Conservation (phyloP, 2,888 invertebrate genomes). For the Plusia festucae region DNA sequence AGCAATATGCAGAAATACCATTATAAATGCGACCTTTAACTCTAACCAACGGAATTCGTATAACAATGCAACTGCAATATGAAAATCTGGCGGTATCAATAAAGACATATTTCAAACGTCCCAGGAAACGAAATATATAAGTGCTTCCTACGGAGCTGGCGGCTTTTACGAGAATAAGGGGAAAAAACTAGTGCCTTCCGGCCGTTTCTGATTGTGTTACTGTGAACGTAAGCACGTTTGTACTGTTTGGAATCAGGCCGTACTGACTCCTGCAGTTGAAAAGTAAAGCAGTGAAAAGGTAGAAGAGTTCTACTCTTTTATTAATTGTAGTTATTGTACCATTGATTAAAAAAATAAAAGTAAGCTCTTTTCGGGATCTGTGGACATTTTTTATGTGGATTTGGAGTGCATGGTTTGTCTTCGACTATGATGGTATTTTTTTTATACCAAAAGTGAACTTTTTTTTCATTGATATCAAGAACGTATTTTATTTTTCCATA, state of each 20-base stretch:
- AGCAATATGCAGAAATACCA: background rate
- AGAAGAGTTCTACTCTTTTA: too few relatives aligned
- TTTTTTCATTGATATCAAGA: too few relatives aligned
- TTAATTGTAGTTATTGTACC: too few relatives aligned
- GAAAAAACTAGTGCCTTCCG: slow-evolving; percentile 52
- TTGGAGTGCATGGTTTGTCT: too few relatives aligned
- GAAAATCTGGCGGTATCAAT: slow-evolving; percentile 41
- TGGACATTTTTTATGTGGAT: too few relatives aligned
- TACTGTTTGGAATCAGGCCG: slow-evolving; percentile 13
- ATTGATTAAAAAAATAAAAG: too few relatives aligned
- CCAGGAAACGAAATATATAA: slow-evolving; percentile 56
- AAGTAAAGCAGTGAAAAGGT: background rate
- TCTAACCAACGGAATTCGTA: background rate
- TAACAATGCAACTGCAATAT: slow-evolving; percentile 40
- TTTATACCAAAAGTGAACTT: too few relatives aligned
- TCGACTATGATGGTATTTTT: too few relatives aligned
- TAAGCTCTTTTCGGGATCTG: too few relatives aligned
- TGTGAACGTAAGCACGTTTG: slow-evolving; percentile 27
- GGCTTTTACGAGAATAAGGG: slow-evolving; percentile 38
- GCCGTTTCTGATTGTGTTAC: slow-evolving; percentile 53
- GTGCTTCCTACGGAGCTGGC: slow-evolving; percentile 45
- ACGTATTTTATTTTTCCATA: too few relatives aligned
- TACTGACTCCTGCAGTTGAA: background rate
- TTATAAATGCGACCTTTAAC: background rate
- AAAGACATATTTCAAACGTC: slow-evolving; percentile 49